A percentile compares a stretch with the other conserved stretches of the same genome.
phyloP scores from a whole-genome alignment of 2,888 invertebrate genomes.

The Chrysotoxum bicinctum region DNA sequence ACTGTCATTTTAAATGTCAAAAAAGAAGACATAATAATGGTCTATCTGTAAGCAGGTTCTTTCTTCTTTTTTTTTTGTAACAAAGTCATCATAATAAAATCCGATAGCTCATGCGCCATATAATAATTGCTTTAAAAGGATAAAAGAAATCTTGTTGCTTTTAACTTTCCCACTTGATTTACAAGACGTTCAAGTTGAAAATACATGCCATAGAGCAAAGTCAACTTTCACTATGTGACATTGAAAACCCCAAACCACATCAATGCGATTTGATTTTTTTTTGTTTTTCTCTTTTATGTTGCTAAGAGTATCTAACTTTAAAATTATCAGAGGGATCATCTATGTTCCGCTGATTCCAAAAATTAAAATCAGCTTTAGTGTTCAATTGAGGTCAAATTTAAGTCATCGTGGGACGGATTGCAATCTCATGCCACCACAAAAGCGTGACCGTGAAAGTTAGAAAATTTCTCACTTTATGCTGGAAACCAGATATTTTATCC shows the following conservation, averaged over 20 bases:
- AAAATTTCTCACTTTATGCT: conserved; percentile 56
- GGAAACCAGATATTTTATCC: conserved; percentile 58
- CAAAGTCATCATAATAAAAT: background rate
- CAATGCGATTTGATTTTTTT: background rate
- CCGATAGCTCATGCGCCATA: background rate
- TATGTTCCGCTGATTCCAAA: background rate
- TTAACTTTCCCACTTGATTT: conserved; percentile 79
- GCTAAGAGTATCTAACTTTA: conserved; percentile 5
- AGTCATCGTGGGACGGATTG: conserved; percentile 40
- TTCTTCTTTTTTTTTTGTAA: background rate
- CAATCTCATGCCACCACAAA: conserved; percentile 31
- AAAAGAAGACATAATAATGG: background rate
- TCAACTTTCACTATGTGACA: conserved; percentile 81
- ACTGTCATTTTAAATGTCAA: background rate
- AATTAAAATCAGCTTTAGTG: background rate
- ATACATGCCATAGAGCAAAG: conserved; percentile 70
- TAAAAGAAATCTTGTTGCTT: conserved; percentile 38
- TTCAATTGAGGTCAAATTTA: conserved; percentile 53
- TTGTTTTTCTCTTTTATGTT: background rate
- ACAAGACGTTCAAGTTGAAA: conserved; percentile 76
- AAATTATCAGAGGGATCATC: background rate
- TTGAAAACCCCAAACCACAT: conserved; percentile 76
- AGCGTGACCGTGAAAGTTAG: conserved; percentile 71
- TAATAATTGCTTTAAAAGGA: conserved; percentile 26
- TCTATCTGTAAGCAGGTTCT: background rate